Evolutionary conservation across 2,797 vertebrate species (phyloP).

Genomic region (Nyctibius grandis): DNA sequence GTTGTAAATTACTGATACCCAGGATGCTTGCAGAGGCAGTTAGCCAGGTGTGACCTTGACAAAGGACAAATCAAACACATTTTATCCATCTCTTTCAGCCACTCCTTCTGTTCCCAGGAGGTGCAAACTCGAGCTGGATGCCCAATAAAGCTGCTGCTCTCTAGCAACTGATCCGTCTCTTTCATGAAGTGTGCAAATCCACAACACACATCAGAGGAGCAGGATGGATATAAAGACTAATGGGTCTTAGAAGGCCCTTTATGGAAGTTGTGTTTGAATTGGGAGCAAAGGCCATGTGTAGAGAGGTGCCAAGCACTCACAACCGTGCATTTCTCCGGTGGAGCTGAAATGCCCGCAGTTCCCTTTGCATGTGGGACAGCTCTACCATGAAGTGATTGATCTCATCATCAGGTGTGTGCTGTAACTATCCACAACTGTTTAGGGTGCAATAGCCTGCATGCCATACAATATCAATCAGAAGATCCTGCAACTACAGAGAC

Average conservation of each 20-base stretch:
- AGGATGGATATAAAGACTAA: not conserved
- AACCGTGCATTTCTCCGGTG: not conserved
- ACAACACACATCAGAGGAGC: not conserved
- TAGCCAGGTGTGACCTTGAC: slow-evolving; percentile 19
- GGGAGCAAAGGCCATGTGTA: not conserved
- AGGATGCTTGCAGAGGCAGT: not conserved
- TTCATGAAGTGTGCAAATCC: not conserved
- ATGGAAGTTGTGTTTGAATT: not conserved
- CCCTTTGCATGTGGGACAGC: not conserved
- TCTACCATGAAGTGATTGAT: not conserved
- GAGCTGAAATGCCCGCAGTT: not conserved
- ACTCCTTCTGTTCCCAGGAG: not conserved
- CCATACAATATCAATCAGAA: not conserved
- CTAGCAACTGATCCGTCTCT: slow-evolving; percentile 10
- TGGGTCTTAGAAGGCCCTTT: not conserved
- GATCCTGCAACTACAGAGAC: not conserved
- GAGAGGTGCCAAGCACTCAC: not conserved
- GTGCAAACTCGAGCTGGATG: not conserved
- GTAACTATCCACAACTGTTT: not conserved
- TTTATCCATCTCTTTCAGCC: not conserved
- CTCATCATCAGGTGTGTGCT: not conserved
- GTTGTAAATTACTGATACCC: slow-evolving; percentile 44
- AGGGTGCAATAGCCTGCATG: not conserved
- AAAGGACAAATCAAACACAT: slow-evolving; percentile 21
- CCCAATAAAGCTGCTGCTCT: not conserved